Evolutionary conservation across 2,888 invertebrate genomes (phyloP).

Genomic region (Girardia tigrina): DNA sequence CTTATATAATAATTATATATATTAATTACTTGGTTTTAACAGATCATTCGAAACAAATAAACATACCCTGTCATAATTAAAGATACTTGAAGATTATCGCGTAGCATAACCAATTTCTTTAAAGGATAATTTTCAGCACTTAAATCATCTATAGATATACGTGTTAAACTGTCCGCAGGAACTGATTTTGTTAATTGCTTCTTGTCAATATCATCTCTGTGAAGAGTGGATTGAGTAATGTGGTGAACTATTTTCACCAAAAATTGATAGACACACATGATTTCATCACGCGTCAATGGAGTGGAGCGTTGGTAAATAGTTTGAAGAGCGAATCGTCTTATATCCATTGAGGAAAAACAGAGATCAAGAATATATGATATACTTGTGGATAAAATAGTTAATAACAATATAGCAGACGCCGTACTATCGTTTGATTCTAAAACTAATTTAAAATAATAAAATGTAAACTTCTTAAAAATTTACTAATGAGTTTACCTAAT

Average conservation of each 20-base stretch:
- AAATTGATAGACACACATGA: slow-evolving; percentile 3
- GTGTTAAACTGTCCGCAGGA: neutral
- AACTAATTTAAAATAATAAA: too few species aligned
- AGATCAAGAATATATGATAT: neutral
- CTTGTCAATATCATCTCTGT: neutral
- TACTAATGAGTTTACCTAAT: neutral
- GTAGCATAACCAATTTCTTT: neutral
- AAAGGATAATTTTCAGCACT: slow-evolving; percentile 11
- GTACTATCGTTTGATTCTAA: slow-evolving; percentile 5
- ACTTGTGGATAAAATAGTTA: neutral
- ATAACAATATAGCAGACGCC: neutral
- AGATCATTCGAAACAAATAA: too few species aligned
- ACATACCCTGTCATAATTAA: neutral
- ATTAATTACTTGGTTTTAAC: too few species aligned
- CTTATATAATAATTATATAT: too few species aligned
- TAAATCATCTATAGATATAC: neutral
- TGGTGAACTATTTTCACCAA: slow-evolving; percentile 15
- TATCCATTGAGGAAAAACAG: neutral
- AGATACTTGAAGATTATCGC: neutral
- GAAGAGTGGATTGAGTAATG: neutral
- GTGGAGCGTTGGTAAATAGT: neutral
- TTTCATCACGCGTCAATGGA: neutral
- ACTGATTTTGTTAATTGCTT: neutral
- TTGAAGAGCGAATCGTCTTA: neutral
- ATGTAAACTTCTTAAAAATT: too few species aligned